Conservation (phyloP, 1,140 invertebrate species). For the Sminthurinus signatus region DNA sequence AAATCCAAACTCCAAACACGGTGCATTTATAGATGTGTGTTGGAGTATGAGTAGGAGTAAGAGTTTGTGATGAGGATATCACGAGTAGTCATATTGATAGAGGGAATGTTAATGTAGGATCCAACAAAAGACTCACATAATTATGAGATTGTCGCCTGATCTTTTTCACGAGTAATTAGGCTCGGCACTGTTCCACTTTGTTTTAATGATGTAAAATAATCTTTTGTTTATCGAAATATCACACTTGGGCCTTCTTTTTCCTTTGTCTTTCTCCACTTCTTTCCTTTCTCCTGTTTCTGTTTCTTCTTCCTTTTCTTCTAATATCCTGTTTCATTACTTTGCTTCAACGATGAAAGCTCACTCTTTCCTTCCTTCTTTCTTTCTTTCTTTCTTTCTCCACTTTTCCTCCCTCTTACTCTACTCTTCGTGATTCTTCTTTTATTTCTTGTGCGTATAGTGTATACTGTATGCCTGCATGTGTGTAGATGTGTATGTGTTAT, state of each 20-base stretch:
- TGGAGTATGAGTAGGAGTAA: neutral
- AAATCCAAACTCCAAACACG: too few species aligned
- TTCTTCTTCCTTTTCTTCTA: slow-evolving; percentile 11
- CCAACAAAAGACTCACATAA: slow-evolving; percentile 28
- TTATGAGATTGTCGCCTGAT: slow-evolving; percentile 36
- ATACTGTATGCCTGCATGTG: too few species aligned
- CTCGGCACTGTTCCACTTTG: slow-evolving; percentile 31
- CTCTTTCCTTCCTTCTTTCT: slow-evolving; percentile 12
- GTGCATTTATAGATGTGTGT: neutral
- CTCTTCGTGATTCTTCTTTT: too few species aligned
- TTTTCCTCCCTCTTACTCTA: too few species aligned
- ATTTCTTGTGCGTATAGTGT: too few species aligned
- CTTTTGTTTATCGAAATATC: slow-evolving; percentile 40
- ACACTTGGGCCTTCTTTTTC: slow-evolving; percentile 23
- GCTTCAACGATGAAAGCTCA: slow-evolving; percentile 11
- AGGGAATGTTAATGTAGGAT: slow-evolving; percentile 23
- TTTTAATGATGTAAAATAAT: slow-evolving; percentile 39
- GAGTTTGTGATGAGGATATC: too few species aligned
- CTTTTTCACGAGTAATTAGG: slow-evolving; percentile 42
- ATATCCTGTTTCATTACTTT: slow-evolving; percentile 28
- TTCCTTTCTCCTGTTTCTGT: slow-evolving; percentile 1
- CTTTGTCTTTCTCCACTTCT: slow-evolving; percentile 15
- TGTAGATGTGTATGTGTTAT: too few species aligned
- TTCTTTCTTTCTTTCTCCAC: too few species aligned
- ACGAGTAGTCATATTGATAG: neutral